A percentile compares a stretch with the other conserved stretches of the same genome.
These are phyloP conservation scores for Microtus richardsoni DNA, from an alignment of 2,113 vertebrate species.

Conservation along the genomic window DNA sequence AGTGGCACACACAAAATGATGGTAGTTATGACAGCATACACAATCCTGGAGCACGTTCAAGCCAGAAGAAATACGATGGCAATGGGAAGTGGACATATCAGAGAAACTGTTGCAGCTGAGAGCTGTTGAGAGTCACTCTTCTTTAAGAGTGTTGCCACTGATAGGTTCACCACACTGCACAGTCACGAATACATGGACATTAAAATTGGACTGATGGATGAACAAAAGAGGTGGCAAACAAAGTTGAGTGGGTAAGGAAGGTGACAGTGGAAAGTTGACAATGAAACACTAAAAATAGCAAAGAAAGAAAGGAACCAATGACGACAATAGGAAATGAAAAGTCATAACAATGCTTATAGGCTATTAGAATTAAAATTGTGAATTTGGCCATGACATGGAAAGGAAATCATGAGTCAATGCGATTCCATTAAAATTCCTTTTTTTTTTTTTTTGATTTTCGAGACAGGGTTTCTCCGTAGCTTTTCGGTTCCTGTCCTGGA, in stretches of 20 bases:
- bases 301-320: not conserved
- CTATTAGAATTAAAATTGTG: not conserved
- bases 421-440: not conserved
- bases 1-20: not conserved
- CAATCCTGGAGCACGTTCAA: not conserved
- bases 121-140: not conserved
- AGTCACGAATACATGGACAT: not conserved
- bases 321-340: not conserved
- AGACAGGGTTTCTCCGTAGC: too few relatives aligned
- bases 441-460: too few relatives aligned
- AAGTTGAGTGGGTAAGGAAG: not conserved
- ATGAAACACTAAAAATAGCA: not conserved
- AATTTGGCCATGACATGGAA: not conserved
- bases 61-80: not conserved
- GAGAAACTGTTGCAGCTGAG: not conserved
- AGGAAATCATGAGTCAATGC: not conserved
- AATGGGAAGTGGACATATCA: not conserved
- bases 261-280: not conserved
- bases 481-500: too few relatives aligned
- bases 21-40: not conserved
- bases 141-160: not conserved
- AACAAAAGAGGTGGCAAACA: not conserved
- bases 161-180: not conserved
- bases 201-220: not conserved
- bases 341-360: too few relatives aligned